Percentiles rank a stretch among this genome's conserved stretches.
Conservation (phyloP, 2,797 vertebrate species). For the Hydrocynus forskahlii region DNA sequence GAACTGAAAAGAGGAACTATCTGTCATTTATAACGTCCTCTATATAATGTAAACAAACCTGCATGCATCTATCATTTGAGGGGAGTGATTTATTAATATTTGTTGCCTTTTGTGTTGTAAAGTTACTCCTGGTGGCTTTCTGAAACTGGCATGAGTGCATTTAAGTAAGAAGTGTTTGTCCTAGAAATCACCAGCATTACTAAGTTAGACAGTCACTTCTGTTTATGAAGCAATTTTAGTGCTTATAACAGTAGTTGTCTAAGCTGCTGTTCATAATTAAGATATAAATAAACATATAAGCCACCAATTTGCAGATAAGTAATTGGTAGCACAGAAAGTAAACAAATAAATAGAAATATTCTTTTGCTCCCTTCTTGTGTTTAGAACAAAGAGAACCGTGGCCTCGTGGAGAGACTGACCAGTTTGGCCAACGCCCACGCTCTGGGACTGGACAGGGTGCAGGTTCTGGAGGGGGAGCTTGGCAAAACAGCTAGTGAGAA, state of each 20-base stretch:
- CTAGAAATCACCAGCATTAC: too few species aligned
- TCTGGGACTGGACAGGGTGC: conserved; percentile 80
- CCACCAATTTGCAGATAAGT: not conserved
- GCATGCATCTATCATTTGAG: not conserved
- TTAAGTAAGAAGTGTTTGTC: too few species aligned
- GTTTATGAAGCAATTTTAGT: too few species aligned
- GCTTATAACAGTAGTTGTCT: too few species aligned
- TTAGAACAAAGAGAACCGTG: conserved; percentile 90
- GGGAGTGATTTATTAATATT: not conserved
- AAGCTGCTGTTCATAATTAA: too few species aligned
- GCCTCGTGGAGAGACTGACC: conserved; percentile 89
- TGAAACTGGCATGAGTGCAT: not conserved
- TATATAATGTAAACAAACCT: not conserved
- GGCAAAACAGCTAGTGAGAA: conserved; percentile 79
- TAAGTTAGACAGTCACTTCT: too few species aligned
- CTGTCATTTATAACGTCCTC: not conserved
- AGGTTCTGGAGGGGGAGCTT: conserved; percentile 84
- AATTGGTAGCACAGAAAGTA: too few species aligned
- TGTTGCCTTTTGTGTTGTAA: not conserved
- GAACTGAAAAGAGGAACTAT: not conserved
- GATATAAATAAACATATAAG: not conserved
- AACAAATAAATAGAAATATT: not conserved
- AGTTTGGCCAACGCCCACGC: conserved; percentile 80
- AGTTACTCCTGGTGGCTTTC: not conserved
- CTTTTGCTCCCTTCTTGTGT: not conserved